Evolutionary conservation across 2,888 invertebrate species (phyloP).

Genomic region (Copidosoma aretas): DNA sequence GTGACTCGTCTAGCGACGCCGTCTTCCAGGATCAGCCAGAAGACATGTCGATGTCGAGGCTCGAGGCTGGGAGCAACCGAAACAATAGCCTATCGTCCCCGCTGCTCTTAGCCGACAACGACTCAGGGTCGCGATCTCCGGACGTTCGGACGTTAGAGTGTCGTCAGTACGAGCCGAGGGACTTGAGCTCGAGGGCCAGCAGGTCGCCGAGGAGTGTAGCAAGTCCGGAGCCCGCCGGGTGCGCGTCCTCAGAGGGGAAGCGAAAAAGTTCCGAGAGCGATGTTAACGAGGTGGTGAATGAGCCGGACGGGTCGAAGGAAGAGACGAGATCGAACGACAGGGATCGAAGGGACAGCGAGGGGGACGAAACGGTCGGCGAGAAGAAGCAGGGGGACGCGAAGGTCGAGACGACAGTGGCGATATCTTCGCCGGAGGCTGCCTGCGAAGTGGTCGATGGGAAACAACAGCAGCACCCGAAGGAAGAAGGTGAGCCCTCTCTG

Average conservation of each 20-base stretch:
- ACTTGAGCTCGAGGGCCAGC: conserved; percentile 58
- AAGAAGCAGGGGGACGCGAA: conserved; percentile 36
- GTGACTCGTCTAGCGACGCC: conserved; percentile 69
- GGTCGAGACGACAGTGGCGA: conserved; percentile 45
- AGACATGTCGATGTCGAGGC: conserved; percentile 61
- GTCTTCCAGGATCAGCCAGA: conserved; percentile 61
- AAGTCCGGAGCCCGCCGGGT: conserved; percentile 49
- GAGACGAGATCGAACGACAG: background rate
- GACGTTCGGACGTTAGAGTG: conserved; percentile 41
- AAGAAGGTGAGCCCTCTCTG: conserved; percentile 57
- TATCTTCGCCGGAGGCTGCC: conserved; percentile 44
- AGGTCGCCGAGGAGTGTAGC: conserved; percentile 41
- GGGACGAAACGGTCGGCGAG: conserved; percentile 40
- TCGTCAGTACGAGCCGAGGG: conserved; percentile 56
- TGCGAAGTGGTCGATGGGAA: conserved; percentile 44
- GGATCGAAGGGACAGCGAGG: conserved; percentile 19
- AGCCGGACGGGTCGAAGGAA: conserved; percentile 35
- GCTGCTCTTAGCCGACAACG: conserved; percentile 36
- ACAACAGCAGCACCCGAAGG: conserved; percentile 49
- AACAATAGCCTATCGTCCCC: conserved; percentile 52
- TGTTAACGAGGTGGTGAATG: conserved; percentile 25
- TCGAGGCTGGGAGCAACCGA: conserved; percentile 56
- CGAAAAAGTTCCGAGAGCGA: conserved; percentile 31
- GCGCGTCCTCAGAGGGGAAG: conserved; percentile 12
- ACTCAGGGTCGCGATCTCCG: conserved; percentile 50